Base-by-base conservation (phyloP, 1,140 invertebrate species). In the Schmidtea mediterranea region DNA sequence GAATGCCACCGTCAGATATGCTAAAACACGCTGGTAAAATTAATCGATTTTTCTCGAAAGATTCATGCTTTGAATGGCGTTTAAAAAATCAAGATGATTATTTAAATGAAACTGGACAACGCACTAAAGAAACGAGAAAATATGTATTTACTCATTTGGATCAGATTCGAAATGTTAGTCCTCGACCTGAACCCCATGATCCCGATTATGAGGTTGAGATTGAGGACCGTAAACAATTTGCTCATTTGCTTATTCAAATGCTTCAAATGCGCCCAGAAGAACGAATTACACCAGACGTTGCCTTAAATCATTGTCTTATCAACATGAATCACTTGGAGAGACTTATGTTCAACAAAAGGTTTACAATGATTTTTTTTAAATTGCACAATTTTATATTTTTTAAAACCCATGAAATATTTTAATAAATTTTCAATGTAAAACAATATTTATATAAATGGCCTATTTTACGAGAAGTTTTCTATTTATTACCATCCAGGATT, bases 1-100 rank as follows among this genome's bases (percentile, higher is more conserved):
- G 46, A 8, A n/a, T 38, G n/a, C 46, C 46, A 9, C 46, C 46
- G 22, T 37, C 46, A 22, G 46, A 37, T 40, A 38, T 48, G 46
- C 9, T 48, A 18, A 48, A 21, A 23, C n/a, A 38, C 9, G 46
- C 46, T 40, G 36, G 46, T 5, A 48, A 48, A 22, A n/a, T n/a
- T 21, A 48, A 48, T 22, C 38, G 46, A 3, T 48, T 48, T 24
- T 48, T 48, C 15, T 22, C 18, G 6, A 37, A 40, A 40, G 15
- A 37, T 23, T 21, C 15, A 3, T 13, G 12, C n/a, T 46, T 15
- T 21, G 36, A 18, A 15, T 48, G 38, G 36, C 46, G 38, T 18
- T 22, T 48, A 24, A 48, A 48, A 37, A 38, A 15, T 13, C 46
- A 37, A 16, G 46, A 48, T 18, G 36, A 48, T 6, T 48, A 48